Evolutionary conservation across 2,113 vertebrate species (phyloP), one percentile per base, ranked within the genome.

Genomic region (Carassius auratus): DNA sequence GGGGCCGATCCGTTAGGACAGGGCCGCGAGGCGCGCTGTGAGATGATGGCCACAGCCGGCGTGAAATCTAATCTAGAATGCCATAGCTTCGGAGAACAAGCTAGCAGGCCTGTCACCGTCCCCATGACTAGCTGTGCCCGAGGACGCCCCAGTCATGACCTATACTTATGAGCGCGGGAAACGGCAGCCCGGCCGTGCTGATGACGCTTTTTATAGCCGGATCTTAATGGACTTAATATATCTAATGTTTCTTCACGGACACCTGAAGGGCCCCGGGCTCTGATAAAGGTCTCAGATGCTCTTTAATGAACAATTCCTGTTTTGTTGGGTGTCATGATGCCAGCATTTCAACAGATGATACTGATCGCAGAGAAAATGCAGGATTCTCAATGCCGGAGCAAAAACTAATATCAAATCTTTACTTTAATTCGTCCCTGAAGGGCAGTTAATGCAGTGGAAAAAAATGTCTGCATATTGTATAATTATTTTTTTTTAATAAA

Each of bases 1-100:
- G 78, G 87, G 90, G 91, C 93, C 92, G 88, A 95, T 95, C 94
- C 91, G 93, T 95, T 94, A 95, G 93, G 93, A 95, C 94, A 93
- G 90, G 90, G 92, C 95, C 91, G 92, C 90, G 5, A 93, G 87
- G 90, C 81, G 89, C 84, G 84, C 88, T 74, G 89, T 84, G 61
- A 90, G 89, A 87, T 88, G 86, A 90, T 85, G 84, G 87, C 90
- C 85, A 83, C 89, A 88, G 89, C 61, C 38, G 86, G 89, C 87
- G 84, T 85, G 90, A 95, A 95, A 95, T 94, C 92, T 90, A 95
- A 95, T 93, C 92, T 93, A 91, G 85, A 91, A 92, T 91, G 84
- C 92, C 91, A 93, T 94, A 93, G 94, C 93, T 95, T 95, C 95
- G 92, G 91, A 94, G 91, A 86, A 59, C 83, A 52, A 89, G 86